Evolutionary conservation across 2,113 vertebrate genomes (phyloP).

Genomic region (Sula dactylatra): DNA sequence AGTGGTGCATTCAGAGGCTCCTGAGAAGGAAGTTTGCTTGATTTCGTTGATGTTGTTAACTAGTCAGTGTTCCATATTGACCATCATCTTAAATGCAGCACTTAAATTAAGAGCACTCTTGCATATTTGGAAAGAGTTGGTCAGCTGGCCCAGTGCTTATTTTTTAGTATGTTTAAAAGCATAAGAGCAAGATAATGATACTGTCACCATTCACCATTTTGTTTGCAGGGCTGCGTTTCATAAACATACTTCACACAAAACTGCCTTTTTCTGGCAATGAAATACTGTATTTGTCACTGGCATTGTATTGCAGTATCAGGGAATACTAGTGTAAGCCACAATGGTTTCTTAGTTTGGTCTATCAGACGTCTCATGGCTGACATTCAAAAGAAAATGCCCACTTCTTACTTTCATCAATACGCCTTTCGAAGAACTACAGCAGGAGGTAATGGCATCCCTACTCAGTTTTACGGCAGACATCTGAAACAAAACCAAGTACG

Average conservation of each 20-base stretch:
- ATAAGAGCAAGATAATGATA: neutral
- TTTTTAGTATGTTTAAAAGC: neutral
- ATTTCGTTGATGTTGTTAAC: neutral
- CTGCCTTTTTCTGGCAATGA: neutral
- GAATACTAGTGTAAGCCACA: neutral
- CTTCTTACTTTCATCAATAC: neutral
- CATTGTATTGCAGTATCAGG: neutral
- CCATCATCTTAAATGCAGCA: neutral
- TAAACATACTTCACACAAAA: neutral
- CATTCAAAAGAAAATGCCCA: neutral
- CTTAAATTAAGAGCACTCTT: neutral
- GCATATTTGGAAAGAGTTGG: neutral
- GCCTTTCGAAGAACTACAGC: neutral
- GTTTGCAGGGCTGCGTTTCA: neutral
- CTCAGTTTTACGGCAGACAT: neutral
- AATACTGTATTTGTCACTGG: neutral
- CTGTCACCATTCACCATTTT: neutral
- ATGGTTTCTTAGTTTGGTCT: neutral
- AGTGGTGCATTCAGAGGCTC: neutral
- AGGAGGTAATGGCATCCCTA: neutral
- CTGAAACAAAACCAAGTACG: neutral
- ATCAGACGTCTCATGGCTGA: neutral
- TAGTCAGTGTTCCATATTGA: neutral
- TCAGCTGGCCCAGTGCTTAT: neutral
- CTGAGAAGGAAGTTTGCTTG: neutral